Evolutionary conservation across 2,113 vertebrate species (phyloP).

Genomic region (Strix aluco): DNA sequence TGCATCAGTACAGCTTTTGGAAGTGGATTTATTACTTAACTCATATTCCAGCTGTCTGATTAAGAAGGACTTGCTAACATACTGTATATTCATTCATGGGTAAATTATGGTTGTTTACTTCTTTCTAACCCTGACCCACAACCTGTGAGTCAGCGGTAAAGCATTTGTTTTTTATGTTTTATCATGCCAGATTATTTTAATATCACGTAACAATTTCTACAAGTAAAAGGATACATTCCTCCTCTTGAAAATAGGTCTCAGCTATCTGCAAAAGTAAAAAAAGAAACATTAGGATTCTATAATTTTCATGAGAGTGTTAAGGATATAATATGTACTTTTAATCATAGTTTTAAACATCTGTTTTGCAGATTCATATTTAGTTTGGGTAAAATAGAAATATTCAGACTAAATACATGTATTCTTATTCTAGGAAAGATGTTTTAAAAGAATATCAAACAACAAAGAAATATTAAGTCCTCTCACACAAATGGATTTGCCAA

Average conservation of each 20-base stretch:
- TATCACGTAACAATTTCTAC: background rate
- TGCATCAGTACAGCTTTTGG: background rate
- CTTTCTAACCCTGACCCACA: background rate
- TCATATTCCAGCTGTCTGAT: background rate
- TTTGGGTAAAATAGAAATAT: background rate
- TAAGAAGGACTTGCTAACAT: background rate
- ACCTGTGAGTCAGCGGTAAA: background rate
- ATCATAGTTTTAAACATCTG: background rate
- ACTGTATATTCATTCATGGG: background rate
- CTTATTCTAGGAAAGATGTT: background rate
- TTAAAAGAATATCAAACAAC: background rate
- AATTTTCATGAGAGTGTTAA: background rate
- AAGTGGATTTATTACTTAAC: background rate
- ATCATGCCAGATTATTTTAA: background rate
- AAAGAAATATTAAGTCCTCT: background rate
- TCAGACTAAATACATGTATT: background rate
- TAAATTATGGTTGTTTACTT: background rate
- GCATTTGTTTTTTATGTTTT: background rate
- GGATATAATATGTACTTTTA: background rate
- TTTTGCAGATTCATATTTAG: background rate
- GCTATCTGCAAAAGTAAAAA: conserved; percentile 82
- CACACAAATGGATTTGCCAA: background rate
- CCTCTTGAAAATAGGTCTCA: conserved; percentile 88
- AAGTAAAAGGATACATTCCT: conserved; percentile 93
- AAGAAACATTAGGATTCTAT: background rate